Conservation (phyloP, 2,797 vertebrate genomes). For the Lithobates pipiens region DNA sequence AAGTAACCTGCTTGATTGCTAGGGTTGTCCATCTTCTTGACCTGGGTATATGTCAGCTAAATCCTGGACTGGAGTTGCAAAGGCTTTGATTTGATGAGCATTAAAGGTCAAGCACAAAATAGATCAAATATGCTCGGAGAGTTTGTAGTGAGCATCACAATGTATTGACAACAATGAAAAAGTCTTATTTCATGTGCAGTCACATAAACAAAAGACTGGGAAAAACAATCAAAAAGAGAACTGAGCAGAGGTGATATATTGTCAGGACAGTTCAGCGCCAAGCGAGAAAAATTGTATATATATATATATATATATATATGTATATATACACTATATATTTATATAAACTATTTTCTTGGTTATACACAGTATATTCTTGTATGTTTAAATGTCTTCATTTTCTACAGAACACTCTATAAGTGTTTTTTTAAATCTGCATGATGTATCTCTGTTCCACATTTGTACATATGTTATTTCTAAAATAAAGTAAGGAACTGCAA, state of each 20-base stretch:
- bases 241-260: slow-evolving; percentile 44
- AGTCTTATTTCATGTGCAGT: slow-evolving; percentile 75
- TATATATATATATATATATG: too few species aligned
- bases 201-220: slow-evolving; percentile 70
- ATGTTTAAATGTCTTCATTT: neutral
- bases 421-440: too few species aligned
- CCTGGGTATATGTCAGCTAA: slow-evolving; percentile 73
- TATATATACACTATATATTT: too few species aligned
- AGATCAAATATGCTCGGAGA: slow-evolving; percentile 69
- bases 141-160: slow-evolving; percentile 70
- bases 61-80: slow-evolving; percentile 69
- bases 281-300: slow-evolving; percentile 15
- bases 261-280: slow-evolving; percentile 33
- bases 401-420: too few species aligned
- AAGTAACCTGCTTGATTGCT: slow-evolving; percentile 70
- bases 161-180: slow-evolving; percentile 77
- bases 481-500: too few species aligned
- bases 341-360: too few species aligned
- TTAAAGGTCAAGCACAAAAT: slow-evolving; percentile 76
- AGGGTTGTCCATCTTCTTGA: slow-evolving; percentile 73
- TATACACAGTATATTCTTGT: neutral
- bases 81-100: slow-evolving; percentile 76
- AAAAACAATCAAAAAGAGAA: slow-evolving; percentile 59
- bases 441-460: too few species aligned
- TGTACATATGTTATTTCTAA: too few species aligned